Evolutionary conservation across 64 coral and sea anemone species (phyloP).

Genomic region (Actinia equina): DNA sequence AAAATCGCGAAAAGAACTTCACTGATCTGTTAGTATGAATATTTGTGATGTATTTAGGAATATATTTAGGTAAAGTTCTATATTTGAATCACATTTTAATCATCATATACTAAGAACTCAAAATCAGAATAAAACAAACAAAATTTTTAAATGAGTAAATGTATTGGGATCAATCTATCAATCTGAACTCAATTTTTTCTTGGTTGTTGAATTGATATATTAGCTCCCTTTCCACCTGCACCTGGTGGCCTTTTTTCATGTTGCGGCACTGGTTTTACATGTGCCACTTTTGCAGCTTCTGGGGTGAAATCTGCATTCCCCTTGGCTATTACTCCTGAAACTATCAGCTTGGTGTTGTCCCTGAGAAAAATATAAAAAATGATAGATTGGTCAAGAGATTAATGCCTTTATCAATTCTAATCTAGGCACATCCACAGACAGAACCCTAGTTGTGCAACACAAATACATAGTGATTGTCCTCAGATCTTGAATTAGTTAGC

Average conservation of each 20-base stretch:
- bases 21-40: not conserved
- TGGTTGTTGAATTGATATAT: constrained; percentile 74
- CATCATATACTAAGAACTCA: not conserved
- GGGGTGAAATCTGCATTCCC: constrained; percentile 84
- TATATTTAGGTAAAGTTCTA: not conserved
- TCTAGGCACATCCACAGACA: no score
- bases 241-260: constrained; percentile 80
- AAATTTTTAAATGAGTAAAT: not conserved
- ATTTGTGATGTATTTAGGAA: not conserved
- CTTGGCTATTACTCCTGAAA: constrained; percentile 77
- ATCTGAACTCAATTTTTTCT: constrained; percentile 65
- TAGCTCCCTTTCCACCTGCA: constrained; percentile 29
- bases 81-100: not conserved
- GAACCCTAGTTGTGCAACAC: no score
- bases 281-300: constrained; percentile 75
- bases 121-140: constrained; percentile 1
- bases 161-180: not conserved
- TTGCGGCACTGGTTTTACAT: constrained; percentile 80
- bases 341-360: constrained; percentile 38
- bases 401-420: no score
- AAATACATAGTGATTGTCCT: no score
- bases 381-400: not conserved
- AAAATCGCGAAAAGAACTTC: not conserved
- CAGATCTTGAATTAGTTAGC: no score
- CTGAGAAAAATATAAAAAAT: not conserved